Percentiles rank a stretch among this genome's conserved stretches.
These are phyloP conservation scores for Lontra canadensis DNA, from an alignment of 2,113 vertebrate species.

Conservation along the genomic window DNA sequence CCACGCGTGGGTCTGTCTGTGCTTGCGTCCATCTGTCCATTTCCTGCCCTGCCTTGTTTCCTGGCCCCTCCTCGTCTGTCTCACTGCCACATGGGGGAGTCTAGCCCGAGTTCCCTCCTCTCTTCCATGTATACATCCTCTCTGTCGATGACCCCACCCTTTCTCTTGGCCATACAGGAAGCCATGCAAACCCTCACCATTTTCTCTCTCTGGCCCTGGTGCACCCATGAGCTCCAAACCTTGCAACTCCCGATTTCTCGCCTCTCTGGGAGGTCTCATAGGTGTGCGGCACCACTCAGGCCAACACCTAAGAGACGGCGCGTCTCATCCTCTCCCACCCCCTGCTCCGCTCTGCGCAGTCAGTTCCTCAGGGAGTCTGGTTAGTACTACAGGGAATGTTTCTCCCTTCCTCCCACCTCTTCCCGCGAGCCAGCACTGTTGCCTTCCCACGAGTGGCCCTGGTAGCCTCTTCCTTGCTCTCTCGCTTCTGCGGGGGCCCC, in stretches of 20 bases:
- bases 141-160: not conserved
- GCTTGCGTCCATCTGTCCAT: not conserved
- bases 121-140: accelerated
- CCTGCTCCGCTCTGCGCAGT: too few relatives aligned
- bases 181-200: not conserved
- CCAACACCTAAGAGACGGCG: not conserved
- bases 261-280: not conserved
- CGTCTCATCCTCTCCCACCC: not conserved
- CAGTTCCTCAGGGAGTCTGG: not conserved
- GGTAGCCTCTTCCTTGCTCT: not conserved
- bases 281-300: not conserved
- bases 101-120: not conserved
- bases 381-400: not conserved
- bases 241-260: not conserved
- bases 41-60: not conserved
- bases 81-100: not conserved
- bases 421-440: not conserved
- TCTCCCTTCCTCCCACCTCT: not conserved
- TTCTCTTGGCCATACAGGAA: not conserved
- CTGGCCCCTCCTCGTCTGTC: not conserved
- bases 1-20: not conserved
- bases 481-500: not conserved
- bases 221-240: not conserved
- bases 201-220: not conserved
- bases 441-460: not conserved